phyloP scores from a whole-genome alignment of 2,113 vertebrate species.

The Sinocyclocheilus anophthalmus region DNA sequence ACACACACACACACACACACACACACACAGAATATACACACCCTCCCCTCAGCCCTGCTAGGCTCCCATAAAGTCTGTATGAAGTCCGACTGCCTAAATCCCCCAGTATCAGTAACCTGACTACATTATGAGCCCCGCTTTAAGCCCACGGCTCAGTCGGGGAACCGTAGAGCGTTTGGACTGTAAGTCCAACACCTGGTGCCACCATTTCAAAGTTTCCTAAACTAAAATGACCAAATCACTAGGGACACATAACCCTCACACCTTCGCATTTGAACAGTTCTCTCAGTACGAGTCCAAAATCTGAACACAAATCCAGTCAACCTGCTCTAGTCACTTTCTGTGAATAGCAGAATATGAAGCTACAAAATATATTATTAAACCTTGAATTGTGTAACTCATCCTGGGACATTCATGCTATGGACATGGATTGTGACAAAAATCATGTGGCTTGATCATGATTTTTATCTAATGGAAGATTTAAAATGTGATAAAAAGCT shows the following conservation, averaged over 20 bases:
- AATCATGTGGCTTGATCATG: not conserved
- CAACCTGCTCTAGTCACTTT: not conserved
- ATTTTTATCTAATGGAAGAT: not conserved
- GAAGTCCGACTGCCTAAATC: conserved; percentile 46
- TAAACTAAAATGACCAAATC: not conserved
- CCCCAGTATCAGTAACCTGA: conserved; percentile 52
- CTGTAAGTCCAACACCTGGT: conserved; percentile 8
- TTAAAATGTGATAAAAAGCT: no score
- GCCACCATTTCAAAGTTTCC: conserved; percentile 12
- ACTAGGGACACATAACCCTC: not conserved
- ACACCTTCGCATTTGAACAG: not conserved
- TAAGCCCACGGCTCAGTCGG: conserved; percentile 3
- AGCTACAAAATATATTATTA: not conserved
- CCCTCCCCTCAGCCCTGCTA: conserved; percentile 24
- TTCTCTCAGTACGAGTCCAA: not conserved
- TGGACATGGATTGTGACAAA: not conserved
- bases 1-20: not conserved
- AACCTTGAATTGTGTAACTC: not conserved
- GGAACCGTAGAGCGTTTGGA: not conserved
- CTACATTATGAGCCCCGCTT: conserved; percentile 32
- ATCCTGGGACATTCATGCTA: not conserved
- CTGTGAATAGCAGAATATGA: not conserved
- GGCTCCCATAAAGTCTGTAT: conserved; percentile 61
- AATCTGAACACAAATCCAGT: not conserved
- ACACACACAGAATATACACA: not conserved